Evolutionary conservation across 2,888 invertebrate species (phyloP), one percentile per base, ranked within the genome.

Genomic region (Hydroisotoma schaefferi): DNA sequence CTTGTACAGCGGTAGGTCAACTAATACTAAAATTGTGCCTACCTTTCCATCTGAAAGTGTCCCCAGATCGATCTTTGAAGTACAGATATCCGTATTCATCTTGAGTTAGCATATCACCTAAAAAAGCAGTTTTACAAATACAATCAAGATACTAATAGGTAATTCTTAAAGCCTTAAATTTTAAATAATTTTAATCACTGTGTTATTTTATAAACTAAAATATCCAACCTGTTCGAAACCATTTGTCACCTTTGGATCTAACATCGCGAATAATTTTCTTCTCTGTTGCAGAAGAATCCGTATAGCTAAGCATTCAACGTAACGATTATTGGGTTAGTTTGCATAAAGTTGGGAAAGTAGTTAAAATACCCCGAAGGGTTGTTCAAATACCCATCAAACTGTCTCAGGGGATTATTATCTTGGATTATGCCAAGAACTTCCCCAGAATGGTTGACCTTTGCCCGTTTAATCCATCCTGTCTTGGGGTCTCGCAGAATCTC

Each of bases 381-480:
- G 8, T 33, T 10, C 15, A 8, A 33, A 10, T 98, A 98, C 12
- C 98, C 98, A 70, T 94, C 84, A 78, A 94, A 98, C 69, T 90
- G 89, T 44, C 95, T 81, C 15, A 91, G 82, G 0, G 95, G 94
- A 79, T 95, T 92, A 79, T 95, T 92, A 18, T 85, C 84, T 25
- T 89, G 83, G 66, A 98, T 98, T 81, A 94, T 94, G 0, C 97
- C 98, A 55, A 98, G 88, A 76, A 98, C 90, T 48, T 94, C 95
- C 10, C 98, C 98, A 0, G 94, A 89, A 76, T 98, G 95, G 73
- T 57, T 55, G 10, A 57, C 80, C 70, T 79, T 74, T 66, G 82
- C 81, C 2, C 75, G 74, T 20, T 85, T 81, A 74, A 97, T 97
- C 6, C 98, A 81, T 20, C 98, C 98, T 69, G 63, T 63, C 69